phyloP scores from a whole-genome alignment of 2,888 invertebrate genomes.

The Sialis fuliginosa region DNA sequence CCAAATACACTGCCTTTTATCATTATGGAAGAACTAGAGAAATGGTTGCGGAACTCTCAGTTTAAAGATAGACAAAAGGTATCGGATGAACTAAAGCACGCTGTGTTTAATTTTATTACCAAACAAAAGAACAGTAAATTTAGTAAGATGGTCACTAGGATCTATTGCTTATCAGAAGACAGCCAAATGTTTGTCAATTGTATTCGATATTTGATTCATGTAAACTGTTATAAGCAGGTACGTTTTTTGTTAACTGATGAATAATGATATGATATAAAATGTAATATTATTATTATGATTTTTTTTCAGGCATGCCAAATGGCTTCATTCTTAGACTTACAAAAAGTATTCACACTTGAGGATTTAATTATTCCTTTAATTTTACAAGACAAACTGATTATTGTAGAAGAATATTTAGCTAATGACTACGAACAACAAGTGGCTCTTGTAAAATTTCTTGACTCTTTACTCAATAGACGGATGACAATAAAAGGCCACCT shows the following conservation, averaged over 20 bases:
- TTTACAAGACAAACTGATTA: conserved; percentile 59
- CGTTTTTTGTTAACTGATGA: neutral
- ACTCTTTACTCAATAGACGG: conserved; percentile 45
- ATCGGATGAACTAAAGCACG: too few relatives aligned
- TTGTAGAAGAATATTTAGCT: conserved; percentile 59
- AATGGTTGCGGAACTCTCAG: conserved; percentile 22
- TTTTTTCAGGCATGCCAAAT: conserved; percentile 45
- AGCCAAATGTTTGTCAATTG: neutral
- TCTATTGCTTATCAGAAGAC: neutral
- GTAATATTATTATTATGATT: too few relatives aligned
- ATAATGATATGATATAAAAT: too few relatives aligned
- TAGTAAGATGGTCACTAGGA: neutral
- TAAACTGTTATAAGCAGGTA: neutral
- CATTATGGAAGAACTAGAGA: conserved; percentile 23
- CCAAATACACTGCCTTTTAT: conserved; percentile 16
- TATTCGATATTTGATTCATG: neutral
- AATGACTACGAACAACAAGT: conserved; percentile 45
- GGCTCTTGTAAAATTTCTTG: conserved; percentile 49
- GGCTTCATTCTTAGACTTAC: conserved; percentile 45
- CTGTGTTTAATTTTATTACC: too few relatives aligned
- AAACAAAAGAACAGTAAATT: too few relatives aligned
- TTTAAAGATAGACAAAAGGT: conserved; percentile 13
- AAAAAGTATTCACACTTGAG: conserved; percentile 46
- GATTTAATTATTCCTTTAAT: conserved; percentile 60
- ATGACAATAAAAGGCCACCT: conserved; percentile 36